Evolutionary conservation across 1,140 invertebrate species (phyloP).

Genomic region (Leptinotarsa lineolata): DNA sequence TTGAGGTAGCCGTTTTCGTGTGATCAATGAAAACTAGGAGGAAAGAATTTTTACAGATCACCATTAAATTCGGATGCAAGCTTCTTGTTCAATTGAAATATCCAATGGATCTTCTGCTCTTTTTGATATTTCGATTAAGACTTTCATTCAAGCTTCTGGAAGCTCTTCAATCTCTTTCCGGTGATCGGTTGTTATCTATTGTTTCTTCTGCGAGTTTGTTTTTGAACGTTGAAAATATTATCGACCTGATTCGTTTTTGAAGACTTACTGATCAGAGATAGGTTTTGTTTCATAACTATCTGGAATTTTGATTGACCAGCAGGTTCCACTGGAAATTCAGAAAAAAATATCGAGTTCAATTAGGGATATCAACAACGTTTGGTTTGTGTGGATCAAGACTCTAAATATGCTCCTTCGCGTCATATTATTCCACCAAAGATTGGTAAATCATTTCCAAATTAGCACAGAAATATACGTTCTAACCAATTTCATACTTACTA

Average conservation of each 20-base stretch:
- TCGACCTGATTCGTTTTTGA: neutral
- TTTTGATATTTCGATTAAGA: neutral
- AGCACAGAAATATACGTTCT: too few relatives aligned
- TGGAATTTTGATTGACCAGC: conserved; percentile 9
- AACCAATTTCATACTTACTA: too few relatives aligned
- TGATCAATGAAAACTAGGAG: neutral
- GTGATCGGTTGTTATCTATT: conserved; percentile 11
- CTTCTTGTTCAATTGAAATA: neutral
- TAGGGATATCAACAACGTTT: too few relatives aligned
- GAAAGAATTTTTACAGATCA: neutral
- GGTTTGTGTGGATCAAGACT: neutral
- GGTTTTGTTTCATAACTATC: conserved; percentile 21
- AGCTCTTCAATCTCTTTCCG: neutral
- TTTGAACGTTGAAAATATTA: conserved; percentile 9
- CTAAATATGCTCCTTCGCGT: too few relatives aligned
- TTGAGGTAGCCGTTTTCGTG: conserved; percentile 41
- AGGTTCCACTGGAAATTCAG: neutral
- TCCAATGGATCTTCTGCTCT: neutral
- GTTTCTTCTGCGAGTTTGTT: conserved; percentile 18
- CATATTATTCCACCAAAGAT: too few relatives aligned
- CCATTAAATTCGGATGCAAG: neutral
- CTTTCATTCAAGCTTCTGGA: neutral
- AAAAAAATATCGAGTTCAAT: neutral
- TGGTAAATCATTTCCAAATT: too few relatives aligned
- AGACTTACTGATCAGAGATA: neutral